Base-by-base conservation (phyloP, 30 jellyfish, hydroid and myxozoan species). In the Pelagia noctiluca region DNA sequence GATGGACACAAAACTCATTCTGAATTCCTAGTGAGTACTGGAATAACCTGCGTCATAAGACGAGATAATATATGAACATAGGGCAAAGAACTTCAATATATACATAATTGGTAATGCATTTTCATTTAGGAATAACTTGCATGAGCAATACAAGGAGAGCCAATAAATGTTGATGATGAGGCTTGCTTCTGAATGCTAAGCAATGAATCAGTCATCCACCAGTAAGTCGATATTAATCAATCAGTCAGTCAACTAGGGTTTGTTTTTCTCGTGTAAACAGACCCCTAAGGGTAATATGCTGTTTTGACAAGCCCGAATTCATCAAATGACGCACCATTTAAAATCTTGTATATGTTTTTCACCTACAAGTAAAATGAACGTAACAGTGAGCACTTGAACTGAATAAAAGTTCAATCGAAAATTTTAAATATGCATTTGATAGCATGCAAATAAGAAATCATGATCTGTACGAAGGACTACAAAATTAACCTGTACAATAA, bases 321-420 rank as follows among this genome's bases (percentile, higher is more conserved):
- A 72, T 72, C 84, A 72, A 72, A 72, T 72, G 84, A 23, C 2
- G 71, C 7, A 36, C n/a, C 5, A 46, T 72, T 72, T 10, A 72
- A 28, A 29, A 72, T 46, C 29, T 23, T 21, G 71, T 72, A 72
- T 42, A 72, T 48, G 25, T 72, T 30, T 2, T 29, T 21, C 3
- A 72, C 57, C 84, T 72, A 26, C 21, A 72, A 46, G 16, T 42
- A 42, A 42, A 42, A 42, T 5, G 57, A 42, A 42, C 16, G 12
- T 16, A 5, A 42, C 57, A 42, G 16, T 42, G 57, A 5, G 57
- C 16, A 16, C 57, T 42, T n/a, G n/a, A n/a, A n/a, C n/a, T n/a
- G n/a, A n/a, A n/a, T n/a, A n/a, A n/a, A n/a, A n/a, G n/a, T n/a
- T n/a, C n/a, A n/a, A n/a, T 42, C 16, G 57, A 42, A 42, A 42